Conservation (phyloP, 2,797 vertebrate genomes). For the Phataginus tetradactyla region DNA sequence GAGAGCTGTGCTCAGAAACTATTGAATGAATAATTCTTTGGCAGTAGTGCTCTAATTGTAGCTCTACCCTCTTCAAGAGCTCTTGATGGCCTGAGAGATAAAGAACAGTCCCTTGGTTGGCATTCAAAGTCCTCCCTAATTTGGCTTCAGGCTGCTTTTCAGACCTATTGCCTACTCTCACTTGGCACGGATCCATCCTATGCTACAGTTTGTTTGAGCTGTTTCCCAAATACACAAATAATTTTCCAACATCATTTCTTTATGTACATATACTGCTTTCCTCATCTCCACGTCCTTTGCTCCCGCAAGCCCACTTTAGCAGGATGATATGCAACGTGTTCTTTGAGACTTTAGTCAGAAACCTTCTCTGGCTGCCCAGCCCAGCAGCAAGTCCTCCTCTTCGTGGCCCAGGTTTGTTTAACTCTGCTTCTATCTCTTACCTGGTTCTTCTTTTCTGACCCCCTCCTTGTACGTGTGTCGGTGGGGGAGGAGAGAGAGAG, state of each 20-base stretch:
- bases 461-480: background rate
- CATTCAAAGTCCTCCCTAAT: background rate
- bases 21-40: background rate
- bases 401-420: background rate
- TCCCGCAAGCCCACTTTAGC: background rate
- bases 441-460: background rate
- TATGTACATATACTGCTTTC: background rate
- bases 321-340: background rate
- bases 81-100: background rate
- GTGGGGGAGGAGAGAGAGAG: background rate
- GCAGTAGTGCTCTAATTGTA: background rate
- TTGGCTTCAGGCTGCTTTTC: background rate
- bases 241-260: background rate
- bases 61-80: background rate
- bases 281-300: background rate
- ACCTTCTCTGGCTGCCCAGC: background rate
- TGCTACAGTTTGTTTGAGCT: constrained; percentile 10
- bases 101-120: background rate
- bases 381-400: background rate
- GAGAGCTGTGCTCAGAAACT: background rate
- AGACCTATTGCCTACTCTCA: background rate
- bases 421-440: background rate
- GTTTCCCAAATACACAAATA: background rate
- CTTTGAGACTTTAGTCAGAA: background rate
- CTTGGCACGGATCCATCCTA: background rate